Evolutionary conservation across 2,888 invertebrate genomes (phyloP).

Genomic region (Cosmia trapezina): DNA sequence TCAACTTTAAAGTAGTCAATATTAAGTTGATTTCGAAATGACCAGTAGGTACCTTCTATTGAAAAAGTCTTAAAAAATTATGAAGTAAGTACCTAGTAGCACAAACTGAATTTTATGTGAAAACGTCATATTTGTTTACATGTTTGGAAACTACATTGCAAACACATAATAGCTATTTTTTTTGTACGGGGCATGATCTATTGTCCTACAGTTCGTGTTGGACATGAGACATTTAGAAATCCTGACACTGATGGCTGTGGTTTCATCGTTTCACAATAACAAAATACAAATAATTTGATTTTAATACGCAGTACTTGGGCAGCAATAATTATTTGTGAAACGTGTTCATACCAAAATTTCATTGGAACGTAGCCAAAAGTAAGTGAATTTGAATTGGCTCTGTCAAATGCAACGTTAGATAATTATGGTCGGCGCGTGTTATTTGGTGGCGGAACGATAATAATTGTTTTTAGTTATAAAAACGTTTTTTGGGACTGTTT

Average conservation of each 20-base stretch:
- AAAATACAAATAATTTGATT: conserved; percentile 29
- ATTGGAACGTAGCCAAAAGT: conserved; percentile 46
- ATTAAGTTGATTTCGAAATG: neutral
- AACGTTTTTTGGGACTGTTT: neutral
- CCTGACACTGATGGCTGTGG: neutral
- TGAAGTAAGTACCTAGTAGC: no score
- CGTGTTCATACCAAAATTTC: conserved; percentile 14
- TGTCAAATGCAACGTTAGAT: conserved; percentile 49
- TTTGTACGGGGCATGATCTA: no score
- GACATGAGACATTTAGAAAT: neutral
- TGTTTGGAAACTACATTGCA: neutral
- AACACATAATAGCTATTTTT: no score
- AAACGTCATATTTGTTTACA: neutral
- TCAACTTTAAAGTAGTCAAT: no score
- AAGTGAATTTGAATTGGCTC: conserved; percentile 39
- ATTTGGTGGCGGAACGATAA: conserved; percentile 12
- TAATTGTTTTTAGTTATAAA: conserved; percentile 29
- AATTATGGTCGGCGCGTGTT: conserved; percentile 28
- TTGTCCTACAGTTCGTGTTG: neutral
- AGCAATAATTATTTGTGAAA: conserved; percentile 28
- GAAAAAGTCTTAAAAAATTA: neutral
- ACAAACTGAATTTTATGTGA: neutral
- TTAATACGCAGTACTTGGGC: conserved; percentile 5
- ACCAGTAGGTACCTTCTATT: neutral
- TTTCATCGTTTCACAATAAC: neutral